Base-by-base conservation (phyloP, 2,888 invertebrate species). In the Papilio gigon region DNA sequence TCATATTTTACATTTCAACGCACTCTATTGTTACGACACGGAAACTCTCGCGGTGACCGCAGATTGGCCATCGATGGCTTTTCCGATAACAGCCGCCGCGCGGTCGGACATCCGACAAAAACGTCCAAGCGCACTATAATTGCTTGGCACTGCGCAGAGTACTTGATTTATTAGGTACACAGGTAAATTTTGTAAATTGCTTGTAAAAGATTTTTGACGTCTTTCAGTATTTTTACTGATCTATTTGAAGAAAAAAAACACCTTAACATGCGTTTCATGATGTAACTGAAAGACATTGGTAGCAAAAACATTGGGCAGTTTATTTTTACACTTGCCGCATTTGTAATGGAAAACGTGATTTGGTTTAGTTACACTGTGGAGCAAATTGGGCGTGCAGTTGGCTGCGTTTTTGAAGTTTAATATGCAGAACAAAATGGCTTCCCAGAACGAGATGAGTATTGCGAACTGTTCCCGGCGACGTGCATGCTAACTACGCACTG, bases 41-140 rank as follows among this genome's bases (percentile, higher is more conserved):
- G 76, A 77, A 76, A 76, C 75, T 76, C 47, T 74, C 68, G 68
- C 42, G 71, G 72, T 70, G 63, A 67, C 70, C 61, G 71, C 70
- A 72, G 60, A 67, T 60, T 42, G 50, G 20, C 9, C 44, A 25
- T 73, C 79, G 75, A 77, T 78, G 73, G 73, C 47, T 77, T 78
- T 75, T 80, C 74, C 71, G 77, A 77, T 82, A 78, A 75, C 78
- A 77, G 80, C 80, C 81, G 78, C 78, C 74, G 77, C 76, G 77
- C 74, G 73, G 76, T 74, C 74, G 72, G 73, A 74, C 71, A 72
- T 74, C 73, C 75, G 70, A 73, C 75, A 77, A 80, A 82, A 82
- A 80, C 79, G 78, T 73, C 76, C 69, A 77, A 76, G 66, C 73
- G 72, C 37, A 63, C 76, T 78, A 78, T 80, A 77, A 80, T 79